phyloP scores from a whole-genome alignment of 2,888 invertebrate species.

The Pammene aurita region DNA sequence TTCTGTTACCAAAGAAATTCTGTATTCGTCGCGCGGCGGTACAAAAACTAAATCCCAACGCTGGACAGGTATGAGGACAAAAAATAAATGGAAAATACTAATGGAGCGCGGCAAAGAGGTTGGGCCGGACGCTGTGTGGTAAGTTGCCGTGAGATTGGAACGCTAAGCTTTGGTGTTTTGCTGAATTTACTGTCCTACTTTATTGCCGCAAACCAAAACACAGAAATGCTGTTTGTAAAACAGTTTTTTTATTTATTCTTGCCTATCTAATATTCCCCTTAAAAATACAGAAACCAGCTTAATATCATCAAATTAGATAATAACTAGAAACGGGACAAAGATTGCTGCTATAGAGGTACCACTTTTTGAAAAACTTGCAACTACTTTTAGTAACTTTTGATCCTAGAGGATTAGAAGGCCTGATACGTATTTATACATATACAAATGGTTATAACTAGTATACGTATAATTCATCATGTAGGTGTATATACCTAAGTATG shows the following conservation, averaged over 20 bases:
- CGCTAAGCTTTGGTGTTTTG: conserved; percentile 13
- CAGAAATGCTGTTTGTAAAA: background rate
- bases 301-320: too few relatives aligned
- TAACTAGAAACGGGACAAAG: too few relatives aligned
- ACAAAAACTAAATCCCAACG: conserved; percentile 80
- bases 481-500: too few relatives aligned
- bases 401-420: too few relatives aligned
- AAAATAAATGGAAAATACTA: conserved; percentile 84
- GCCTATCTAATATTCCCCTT: too few relatives aligned
- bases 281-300: too few relatives aligned
- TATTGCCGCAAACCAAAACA: background rate
- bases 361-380: too few relatives aligned
- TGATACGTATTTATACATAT: too few relatives aligned
- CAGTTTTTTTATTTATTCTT: background rate
- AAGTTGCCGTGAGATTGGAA: conserved; percentile 54
- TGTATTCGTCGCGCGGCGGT: conserved; percentile 79
- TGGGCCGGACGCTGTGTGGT: conserved; percentile 64
- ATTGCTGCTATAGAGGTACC: too few relatives aligned
- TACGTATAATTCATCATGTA: too few relatives aligned
- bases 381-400: too few relatives aligned
- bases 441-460: too few relatives aligned
- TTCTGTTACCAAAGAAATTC: conserved; percentile 77
- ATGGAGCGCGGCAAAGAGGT: conserved; percentile 79
- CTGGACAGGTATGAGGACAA: conserved; percentile 82
- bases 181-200: background rate